A percentile compares a stretch with the other conserved stretches of the same genome.
Evolutionary conservation across 2,797 vertebrate species (phyloP).

Genomic region (Anas bahamensis): DNA sequence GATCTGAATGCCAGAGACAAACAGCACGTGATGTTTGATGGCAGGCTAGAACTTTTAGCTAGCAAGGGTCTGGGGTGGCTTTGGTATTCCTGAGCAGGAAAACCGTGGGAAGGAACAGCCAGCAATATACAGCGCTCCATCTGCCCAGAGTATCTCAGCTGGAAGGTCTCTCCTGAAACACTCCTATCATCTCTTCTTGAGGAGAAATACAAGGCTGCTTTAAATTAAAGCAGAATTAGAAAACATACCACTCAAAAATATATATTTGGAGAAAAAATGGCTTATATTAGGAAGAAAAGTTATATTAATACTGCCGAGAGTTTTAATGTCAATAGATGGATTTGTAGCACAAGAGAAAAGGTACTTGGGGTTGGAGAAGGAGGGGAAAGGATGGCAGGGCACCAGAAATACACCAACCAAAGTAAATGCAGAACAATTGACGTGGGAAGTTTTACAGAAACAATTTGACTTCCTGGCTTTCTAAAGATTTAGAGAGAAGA

Average conservation of each 20-base stretch:
- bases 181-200: background rate
- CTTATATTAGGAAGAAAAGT: background rate
- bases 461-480: background rate
- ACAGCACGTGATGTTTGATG: background rate
- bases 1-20: background rate
- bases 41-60: background rate
- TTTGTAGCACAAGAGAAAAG: background rate
- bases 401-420: background rate
- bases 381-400: background rate
- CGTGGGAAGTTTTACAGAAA: background rate
- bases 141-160: background rate
- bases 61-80: background rate
- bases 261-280: background rate
- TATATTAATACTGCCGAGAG: background rate
- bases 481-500: background rate
- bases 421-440: background rate
- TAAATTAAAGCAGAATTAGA: background rate
- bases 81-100: background rate
- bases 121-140: background rate
- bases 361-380: background rate
- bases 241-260: background rate
- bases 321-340: background rate
- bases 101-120: background rate
- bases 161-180: background rate
- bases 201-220: background rate